These are phyloP conservation scores for Brenthis ino DNA, from an alignment of 2,888 invertebrate species.

Conservation along the genomic window DNA sequence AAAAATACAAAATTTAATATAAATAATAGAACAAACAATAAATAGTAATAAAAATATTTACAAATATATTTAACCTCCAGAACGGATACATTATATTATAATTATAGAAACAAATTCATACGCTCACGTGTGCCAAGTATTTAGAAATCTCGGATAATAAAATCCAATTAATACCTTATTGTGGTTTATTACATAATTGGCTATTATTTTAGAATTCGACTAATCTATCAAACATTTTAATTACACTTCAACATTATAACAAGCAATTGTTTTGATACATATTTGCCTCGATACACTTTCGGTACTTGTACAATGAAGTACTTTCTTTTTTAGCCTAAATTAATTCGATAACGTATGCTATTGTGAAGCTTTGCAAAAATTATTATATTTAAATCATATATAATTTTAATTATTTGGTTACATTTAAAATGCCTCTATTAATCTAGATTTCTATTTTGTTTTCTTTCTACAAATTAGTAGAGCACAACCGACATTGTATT, in stretches of 20 bases:
- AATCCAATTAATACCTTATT: constrained; percentile 19
- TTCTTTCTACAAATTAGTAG: constrained; percentile 5
- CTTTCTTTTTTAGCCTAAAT: constrained; percentile 15
- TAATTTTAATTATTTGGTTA: too few species aligned
- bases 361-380: neutral
- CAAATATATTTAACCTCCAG: constrained; percentile 4
- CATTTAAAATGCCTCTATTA: too few species aligned
- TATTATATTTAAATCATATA: neutral
- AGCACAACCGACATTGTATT: constrained; percentile 7
- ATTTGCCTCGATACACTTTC: constrained; percentile 11
- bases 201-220: constrained; percentile 6
- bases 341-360: constrained; percentile 17
- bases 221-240: constrained; percentile 1
- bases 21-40: too few species aligned
- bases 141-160: constrained; percentile 27
- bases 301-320: neutral
- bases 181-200: constrained; percentile 17
- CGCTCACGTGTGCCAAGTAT: constrained; percentile 7
- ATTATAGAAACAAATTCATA: constrained; percentile 10
- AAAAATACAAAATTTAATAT: too few species aligned
- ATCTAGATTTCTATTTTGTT: too few species aligned
- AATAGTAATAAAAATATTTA: neutral
- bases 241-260: too few species aligned
- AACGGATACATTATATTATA: constrained; percentile 24
- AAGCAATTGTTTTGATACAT: neutral